Evolutionary conservation across 2,888 invertebrate genomes (phyloP), one percentile per base, ranked within the genome.

Genomic region (Luperina testacea): DNA sequence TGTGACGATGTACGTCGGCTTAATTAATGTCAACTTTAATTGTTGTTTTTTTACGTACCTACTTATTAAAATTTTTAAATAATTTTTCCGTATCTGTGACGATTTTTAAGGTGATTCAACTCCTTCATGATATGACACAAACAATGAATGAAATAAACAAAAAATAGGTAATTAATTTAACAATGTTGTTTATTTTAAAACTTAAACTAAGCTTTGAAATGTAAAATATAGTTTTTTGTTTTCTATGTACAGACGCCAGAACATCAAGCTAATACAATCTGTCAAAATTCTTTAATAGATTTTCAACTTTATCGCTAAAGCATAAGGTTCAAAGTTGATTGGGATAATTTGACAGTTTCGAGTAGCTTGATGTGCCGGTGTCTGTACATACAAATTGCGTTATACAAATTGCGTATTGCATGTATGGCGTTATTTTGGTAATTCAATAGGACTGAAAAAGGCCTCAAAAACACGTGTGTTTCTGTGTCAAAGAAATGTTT

Each of bases 1-100:
- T 86, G 89, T 88, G 88, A 88, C 89, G 88, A 77, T 80, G 51
- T 45, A 53, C 76, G 81, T 76, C 70, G 6, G 38, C 6, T 38
- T 38, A 38, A 38, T 38, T 38, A 38, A 38, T 38, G 38, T 38
- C 38, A 38, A 38, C 38, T 7, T 38, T 38, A 38, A 38, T 38
- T 38, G 38, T 38, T 7, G 38, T 38, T 38, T 38, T 38, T 38
- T 38, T 24, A 11, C 45, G 45, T 15, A 17, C 13, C 6, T 6
- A 38, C 38, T 7, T 48, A 57, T 42, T 38, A 64, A n/a, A 51
- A 57, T 27, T 27, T 59, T 53, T 27, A 20, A 79, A 32, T 53
- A 38, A 17, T 61, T 83, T 80, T 84, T 20, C 53, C 53, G 17
- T 71, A 53, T 65, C 38, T 59, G 4, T 64, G 45, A 69, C 13